phyloP scores from a whole-genome alignment of 2,113 vertebrate species.

The Tursiops truncatus region DNA sequence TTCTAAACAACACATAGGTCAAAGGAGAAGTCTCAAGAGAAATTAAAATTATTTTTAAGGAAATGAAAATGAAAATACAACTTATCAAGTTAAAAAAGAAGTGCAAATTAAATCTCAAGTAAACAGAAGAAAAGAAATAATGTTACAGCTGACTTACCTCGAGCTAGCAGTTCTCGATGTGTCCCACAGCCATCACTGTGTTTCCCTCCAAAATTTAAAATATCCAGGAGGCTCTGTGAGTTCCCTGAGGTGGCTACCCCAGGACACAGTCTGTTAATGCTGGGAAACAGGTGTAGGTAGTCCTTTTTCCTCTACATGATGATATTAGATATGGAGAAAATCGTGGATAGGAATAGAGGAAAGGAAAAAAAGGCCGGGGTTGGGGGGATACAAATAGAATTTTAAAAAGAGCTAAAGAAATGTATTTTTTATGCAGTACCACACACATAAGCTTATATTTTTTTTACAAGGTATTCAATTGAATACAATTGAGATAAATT shows the following conservation, averaged over 20 bases:
- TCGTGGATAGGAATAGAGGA: neutral
- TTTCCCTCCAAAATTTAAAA: neutral
- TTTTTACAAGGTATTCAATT: neutral
- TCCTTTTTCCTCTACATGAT: neutral
- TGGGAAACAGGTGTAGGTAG: too few relatives aligned
- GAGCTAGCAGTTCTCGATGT: neutral
- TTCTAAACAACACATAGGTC: neutral
- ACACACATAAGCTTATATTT: neutral
- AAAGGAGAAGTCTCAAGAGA: neutral
- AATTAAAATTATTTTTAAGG: neutral
- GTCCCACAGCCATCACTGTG: neutral
- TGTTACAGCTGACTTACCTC: neutral
- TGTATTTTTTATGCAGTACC: neutral
- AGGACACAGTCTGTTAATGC: neutral
- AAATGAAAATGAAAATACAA: neutral
- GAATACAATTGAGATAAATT: neutral
- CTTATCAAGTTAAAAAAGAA: neutral
- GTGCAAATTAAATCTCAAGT: neutral
- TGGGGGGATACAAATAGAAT: neutral
- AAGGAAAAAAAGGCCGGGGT: neutral
- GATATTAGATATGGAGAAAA: neutral
- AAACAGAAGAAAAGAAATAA: neutral
- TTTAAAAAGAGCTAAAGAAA: neutral
- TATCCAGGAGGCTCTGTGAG: neutral
- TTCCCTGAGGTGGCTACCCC: neutral